phyloP scores from a whole-genome alignment of 2,888 invertebrate genomes.

The Scrobipalpa costella region DNA sequence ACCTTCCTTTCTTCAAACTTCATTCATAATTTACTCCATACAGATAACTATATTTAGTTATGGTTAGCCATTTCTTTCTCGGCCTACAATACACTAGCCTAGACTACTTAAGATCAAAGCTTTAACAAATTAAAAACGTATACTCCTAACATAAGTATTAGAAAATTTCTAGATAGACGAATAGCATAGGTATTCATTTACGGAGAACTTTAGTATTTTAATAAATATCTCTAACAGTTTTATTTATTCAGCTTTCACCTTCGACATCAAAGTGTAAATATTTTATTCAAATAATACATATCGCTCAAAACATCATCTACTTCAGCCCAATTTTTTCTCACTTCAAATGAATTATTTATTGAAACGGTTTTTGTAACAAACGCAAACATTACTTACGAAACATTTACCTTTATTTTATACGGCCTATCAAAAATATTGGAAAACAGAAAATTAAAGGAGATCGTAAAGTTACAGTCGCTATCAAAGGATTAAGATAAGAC shows the following conservation, averaged over 20 bases:
- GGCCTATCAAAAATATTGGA: slow-evolving; percentile 23
- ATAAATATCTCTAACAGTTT: too few species aligned
- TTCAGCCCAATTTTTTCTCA: background rate
- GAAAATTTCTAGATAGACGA: too few species aligned
- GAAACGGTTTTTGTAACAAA: slow-evolving; percentile 12
- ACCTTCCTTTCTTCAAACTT: too few species aligned
- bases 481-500: slow-evolving; percentile 38
- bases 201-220: too few species aligned
- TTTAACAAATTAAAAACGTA: too few species aligned
- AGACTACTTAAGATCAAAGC: too few species aligned
- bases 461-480: slow-evolving; percentile 31
- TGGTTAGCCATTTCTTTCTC: background rate
- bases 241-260: background rate
- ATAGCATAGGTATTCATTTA: too few species aligned
- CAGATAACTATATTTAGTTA: too few species aligned
- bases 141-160: too few species aligned
- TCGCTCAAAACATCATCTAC: background rate
- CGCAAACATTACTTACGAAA: slow-evolving; percentile 22
- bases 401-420: slow-evolving; percentile 22
- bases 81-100: too few species aligned
- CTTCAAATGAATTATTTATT: slow-evolving; percentile 17
- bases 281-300: background rate
- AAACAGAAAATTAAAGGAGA: slow-evolving; percentile 18
- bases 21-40: too few species aligned
- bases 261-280: background rate